Conservation (phyloP, 1,140 invertebrate species). For the Stegodyphus dumicola region DNA sequence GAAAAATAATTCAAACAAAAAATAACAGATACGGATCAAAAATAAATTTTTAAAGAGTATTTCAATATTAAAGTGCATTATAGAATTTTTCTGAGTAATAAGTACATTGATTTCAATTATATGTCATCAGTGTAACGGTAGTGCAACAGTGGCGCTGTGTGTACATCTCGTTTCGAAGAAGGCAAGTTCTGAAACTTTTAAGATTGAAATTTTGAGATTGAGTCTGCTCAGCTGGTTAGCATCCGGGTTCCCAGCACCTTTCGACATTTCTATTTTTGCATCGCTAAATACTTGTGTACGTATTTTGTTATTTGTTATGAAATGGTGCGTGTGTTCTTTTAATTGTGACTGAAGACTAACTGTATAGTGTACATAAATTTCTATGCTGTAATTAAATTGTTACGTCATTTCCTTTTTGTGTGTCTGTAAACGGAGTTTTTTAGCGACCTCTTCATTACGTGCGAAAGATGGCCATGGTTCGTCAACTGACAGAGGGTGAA, state of each 20-base stretch:
- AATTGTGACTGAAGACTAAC: constrained; percentile 31
- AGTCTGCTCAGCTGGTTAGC: constrained; percentile 55
- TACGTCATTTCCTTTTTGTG: constrained; percentile 49
- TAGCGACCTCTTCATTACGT: constrained; percentile 52
- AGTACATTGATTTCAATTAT: background rate
- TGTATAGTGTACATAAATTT: constrained; percentile 58
- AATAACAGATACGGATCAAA: no score
- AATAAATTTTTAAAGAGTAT: no score
- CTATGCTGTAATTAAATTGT: constrained; percentile 47
- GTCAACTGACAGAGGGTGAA: constrained; percentile 56
- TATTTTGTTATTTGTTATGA: constrained; percentile 58
- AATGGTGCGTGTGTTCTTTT: constrained; percentile 40
- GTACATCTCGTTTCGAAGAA: constrained; percentile 19
- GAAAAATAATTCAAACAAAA: no score
- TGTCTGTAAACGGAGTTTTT: constrained; percentile 53
- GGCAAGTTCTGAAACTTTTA: constrained; percentile 24
- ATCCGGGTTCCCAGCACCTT: constrained; percentile 56
- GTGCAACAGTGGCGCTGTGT: constrained; percentile 34
- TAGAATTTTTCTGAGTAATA: no score
- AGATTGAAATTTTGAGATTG: constrained; percentile 15
- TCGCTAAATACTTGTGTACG: constrained; percentile 41
- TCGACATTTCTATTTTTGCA: constrained; percentile 62
- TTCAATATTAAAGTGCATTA: no score
- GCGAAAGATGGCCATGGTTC: constrained; percentile 60
- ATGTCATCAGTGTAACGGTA: constrained; percentile 21